Base-by-base conservation (phyloP, 2,888 invertebrate species). In the Panopea generosa region DNA sequence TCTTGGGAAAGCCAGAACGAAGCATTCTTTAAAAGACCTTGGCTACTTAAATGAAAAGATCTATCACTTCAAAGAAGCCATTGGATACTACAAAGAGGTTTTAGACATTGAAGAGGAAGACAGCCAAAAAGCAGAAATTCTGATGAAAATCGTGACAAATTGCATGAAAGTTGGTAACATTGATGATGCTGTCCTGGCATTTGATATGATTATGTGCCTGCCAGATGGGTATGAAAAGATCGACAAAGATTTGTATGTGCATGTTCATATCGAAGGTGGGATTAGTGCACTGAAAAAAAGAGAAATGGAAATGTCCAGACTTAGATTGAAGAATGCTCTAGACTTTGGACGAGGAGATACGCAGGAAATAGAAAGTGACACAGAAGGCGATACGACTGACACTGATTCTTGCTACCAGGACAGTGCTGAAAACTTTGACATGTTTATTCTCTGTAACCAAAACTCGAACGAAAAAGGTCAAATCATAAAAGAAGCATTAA, bases 101-200 rank as follows among this genome's bases (percentile, higher is more conserved):
- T 24, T 52, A 16, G 16, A 63, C 22, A 24, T 55, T 3, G 60
- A 52, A 11, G 49, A 59, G 3, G 53, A 59, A 14, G 59, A 57
- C 2, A 22, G 24, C 0, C 59, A 63, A 33, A 53, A 60, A 20
- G 27, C 29, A 26, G 29, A 49, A 16, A n/a, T 67, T 27, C 16
- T 47, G 11, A 50, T 16, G 16, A 40, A 74, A 20, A 43, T 69
- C 18, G 59, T 74, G 22, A 38, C 27, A 47, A 49, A 52, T 24
- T 49, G 45, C 14, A 22, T 59, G 18, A 29, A 52, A 24, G 18
- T 14, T 16, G 40, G 38, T 18, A 38, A 63, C 18, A 69, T 59
- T 49, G 65, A 69, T 40, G 69, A 74, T 24, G 74, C 74, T n/a
- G 61, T 69, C 26, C 38, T 68, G 16, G 53, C 52, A 6, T 33